These are phyloP conservation scores for Charina bottae DNA, from an alignment of 2,113 vertebrate genomes.

Conservation along the genomic window DNA sequence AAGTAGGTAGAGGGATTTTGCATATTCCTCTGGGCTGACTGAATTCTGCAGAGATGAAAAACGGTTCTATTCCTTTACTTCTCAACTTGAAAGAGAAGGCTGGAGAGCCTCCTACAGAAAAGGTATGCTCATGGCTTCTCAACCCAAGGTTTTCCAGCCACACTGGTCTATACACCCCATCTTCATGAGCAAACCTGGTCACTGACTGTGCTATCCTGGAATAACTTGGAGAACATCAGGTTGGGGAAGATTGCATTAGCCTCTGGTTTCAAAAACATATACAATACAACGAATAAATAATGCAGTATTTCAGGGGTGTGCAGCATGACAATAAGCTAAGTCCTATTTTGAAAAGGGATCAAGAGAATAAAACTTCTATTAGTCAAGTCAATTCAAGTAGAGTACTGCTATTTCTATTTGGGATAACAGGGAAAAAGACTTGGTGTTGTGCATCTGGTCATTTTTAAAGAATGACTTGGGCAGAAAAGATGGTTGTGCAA, in stretches of 20 bases:
- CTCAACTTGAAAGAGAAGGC: conserved; percentile 44
- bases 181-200: not conserved
- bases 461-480: conserved; percentile 19
- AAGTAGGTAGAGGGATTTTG: conserved; percentile 68
- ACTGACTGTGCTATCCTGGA: not conserved
- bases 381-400: conserved; percentile 46
- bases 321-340: conserved; percentile 61
- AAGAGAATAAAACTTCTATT: conserved; percentile 34
- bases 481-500: conserved; percentile 43
- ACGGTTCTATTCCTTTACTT: conserved; percentile 64
- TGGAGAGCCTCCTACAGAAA: conserved; percentile 58
- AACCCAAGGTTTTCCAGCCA: not conserved
- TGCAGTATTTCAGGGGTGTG: conserved; percentile 65
- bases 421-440: conserved; percentile 28
- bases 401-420: conserved; percentile 51
- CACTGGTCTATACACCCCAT: not conserved
- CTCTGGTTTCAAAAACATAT: conserved; percentile 32
- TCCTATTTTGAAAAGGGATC: conserved; percentile 38
- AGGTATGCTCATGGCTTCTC: conserved; percentile 49
- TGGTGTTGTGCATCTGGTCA: conserved; percentile 51
- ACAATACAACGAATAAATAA: conserved; percentile 65
- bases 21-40: conserved; percentile 75
- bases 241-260: conserved; percentile 26
- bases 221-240: not conserved
- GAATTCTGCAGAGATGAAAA: conserved; percentile 58